phyloP scores from a whole-genome alignment of 2,797 vertebrate genomes.

The Lepidocolaptes lacrymiger region DNA sequence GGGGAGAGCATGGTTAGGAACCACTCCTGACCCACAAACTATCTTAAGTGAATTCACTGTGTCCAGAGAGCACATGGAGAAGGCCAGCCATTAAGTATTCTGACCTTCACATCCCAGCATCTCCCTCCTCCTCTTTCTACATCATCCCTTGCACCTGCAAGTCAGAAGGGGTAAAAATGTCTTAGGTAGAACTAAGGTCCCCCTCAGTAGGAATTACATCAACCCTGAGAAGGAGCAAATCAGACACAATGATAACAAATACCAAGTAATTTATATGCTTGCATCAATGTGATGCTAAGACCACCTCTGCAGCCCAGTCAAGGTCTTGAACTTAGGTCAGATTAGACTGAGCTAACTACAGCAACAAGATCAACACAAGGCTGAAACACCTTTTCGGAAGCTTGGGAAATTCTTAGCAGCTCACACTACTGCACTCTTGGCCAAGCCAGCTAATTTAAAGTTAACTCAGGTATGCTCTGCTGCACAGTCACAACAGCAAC shows the following conservation, averaged over 20 bases:
- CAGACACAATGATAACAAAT: not conserved
- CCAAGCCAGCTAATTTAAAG: not conserved
- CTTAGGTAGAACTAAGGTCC: not conserved
- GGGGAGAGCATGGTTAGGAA: not conserved
- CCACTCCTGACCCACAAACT: not conserved
- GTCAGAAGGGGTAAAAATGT: not conserved
- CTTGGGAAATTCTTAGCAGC: not conserved
- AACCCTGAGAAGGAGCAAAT: not conserved
- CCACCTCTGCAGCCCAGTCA: not conserved
- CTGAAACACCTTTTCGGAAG: not conserved
- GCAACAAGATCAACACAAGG: not conserved
- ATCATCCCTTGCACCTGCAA: not conserved
- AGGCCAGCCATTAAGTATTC: not conserved
- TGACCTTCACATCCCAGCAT: not conserved
- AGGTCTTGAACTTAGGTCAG: not conserved
- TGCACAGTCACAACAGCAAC: not conserved
- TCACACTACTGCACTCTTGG: fast-evolving
- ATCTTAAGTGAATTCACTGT: not conserved
- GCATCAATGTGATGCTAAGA: not conserved
- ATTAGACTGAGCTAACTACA: not conserved
- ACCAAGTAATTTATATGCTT: not conserved
- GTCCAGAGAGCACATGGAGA: not conserved
- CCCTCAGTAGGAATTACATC: not conserved
- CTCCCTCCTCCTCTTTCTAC: not conserved
- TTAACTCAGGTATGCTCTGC: not conserved